Evolutionary conservation across 2,113 vertebrate genomes (phyloP).

Genomic region (Dicrurus megarhynchus): DNA sequence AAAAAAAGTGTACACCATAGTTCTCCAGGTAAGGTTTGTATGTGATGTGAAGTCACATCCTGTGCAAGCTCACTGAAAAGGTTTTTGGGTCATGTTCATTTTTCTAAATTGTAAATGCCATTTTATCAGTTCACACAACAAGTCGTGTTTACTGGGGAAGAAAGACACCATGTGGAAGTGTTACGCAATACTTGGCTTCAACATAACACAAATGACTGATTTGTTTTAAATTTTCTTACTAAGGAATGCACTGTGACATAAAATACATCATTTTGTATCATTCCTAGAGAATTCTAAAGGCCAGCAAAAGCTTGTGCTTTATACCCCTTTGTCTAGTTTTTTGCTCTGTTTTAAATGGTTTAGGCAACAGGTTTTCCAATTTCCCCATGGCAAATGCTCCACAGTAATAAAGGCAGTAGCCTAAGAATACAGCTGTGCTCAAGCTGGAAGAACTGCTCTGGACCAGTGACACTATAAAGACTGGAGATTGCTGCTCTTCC

Average conservation of each 20-base stretch:
- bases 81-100: neutral
- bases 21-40: neutral
- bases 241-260: neutral
- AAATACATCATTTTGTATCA: neutral
- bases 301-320: neutral
- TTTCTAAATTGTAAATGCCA: neutral
- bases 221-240: neutral
- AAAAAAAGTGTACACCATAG: neutral
- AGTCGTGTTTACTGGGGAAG: neutral
- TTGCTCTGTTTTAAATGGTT: neutral
- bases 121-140: neutral
- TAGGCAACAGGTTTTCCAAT: neutral
- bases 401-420: neutral
- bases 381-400: neutral
- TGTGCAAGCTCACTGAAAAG: neutral
- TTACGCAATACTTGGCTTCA: neutral
- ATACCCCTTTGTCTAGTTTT: neutral
- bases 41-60: neutral
- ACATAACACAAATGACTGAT: neutral
- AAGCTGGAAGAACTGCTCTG: neutral
- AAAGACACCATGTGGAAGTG: neutral
- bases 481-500: neutral
- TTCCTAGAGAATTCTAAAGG: neutral
- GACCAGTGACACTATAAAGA: neutral
- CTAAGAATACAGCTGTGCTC: neutral